Evolutionary conservation across 2,888 invertebrate species (phyloP).

Genomic region (Cryptophagus acutangulus): DNA sequence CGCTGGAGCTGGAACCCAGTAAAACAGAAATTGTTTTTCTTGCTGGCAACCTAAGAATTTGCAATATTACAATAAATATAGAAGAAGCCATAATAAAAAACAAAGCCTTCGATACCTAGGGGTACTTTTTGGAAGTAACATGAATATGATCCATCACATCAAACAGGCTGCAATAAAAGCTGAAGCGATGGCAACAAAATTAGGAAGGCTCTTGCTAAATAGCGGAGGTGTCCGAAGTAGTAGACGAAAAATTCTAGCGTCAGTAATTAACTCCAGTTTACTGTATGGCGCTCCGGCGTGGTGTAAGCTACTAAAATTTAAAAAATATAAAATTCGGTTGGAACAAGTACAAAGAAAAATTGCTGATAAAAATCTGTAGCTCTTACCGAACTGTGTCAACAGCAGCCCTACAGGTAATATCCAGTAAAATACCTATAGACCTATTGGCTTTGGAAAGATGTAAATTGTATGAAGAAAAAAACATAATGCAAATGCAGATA

Average conservation of each 20-base stretch:
- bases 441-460: constrained; percentile 5
- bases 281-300: constrained; percentile 9
- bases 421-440: neutral
- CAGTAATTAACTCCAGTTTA: constrained; percentile 2
- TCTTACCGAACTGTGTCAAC: constrained; percentile 3
- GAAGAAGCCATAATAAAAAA: too few relatives aligned
- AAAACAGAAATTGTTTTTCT: too few relatives aligned
- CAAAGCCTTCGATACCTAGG: constrained; percentile 14
- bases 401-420: neutral
- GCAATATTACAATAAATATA: too few relatives aligned
- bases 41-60: too few relatives aligned
- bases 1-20: neutral
- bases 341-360: neutral
- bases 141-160: constrained; percentile 7
- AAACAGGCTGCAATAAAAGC: constrained; percentile 9
- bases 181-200: neutral
- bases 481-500: too few relatives aligned
- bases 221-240: constrained; percentile 1
- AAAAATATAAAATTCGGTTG: neutral
- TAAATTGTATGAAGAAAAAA: too few relatives aligned
- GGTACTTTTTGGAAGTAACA: constrained; percentile 6
- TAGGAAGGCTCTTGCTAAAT: constrained; percentile 12
- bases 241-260: constrained; percentile 4
- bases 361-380: neutral
- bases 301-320: neutral